Conservation (phyloP, 2,888 invertebrate species). For the Anorthoa munda region DNA sequence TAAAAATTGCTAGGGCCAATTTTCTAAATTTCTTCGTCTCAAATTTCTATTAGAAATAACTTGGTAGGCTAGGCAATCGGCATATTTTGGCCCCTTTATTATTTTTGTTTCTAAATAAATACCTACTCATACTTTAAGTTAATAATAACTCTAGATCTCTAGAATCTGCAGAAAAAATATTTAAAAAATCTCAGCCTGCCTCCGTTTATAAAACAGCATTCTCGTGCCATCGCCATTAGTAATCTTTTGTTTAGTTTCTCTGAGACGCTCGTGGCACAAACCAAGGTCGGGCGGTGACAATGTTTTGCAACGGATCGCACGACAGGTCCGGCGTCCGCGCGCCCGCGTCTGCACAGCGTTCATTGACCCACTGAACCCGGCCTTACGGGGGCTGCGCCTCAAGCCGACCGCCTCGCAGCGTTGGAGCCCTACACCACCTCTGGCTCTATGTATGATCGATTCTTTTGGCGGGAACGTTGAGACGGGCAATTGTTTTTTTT, state of each 20-base stretch:
- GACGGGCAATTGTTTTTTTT: constrained; percentile 56
- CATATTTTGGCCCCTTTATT: neutral
- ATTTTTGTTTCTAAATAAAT: neutral
- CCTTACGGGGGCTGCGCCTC: constrained; percentile 67
- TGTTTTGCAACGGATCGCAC: constrained; percentile 84
- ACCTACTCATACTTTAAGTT: neutral
- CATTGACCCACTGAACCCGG: constrained; percentile 88
- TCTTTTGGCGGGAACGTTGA: constrained; percentile 61
- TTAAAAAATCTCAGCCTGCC: neutral
- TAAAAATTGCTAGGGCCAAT: neutral
- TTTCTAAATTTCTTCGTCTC: neutral
- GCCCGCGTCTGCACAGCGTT: constrained; percentile 78
- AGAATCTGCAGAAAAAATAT: neutral
- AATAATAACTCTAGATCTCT: too few species aligned
- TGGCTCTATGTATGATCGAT: constrained; percentile 43
- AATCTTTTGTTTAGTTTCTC: constrained; percentile 68
- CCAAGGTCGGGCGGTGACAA: constrained; percentile 79
- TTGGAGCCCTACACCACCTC: constrained; percentile 46
- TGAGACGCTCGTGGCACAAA: constrained; percentile 65
- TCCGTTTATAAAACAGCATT: constrained; percentile 31
- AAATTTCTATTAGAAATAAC: neutral
- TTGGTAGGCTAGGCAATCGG: neutral
- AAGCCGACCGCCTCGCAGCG: constrained; percentile 63
- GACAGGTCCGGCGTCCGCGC: constrained; percentile 77
- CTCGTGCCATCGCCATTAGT: constrained; percentile 48